Conservation (phyloP, 2,113 vertebrate genomes). For the Pogonocichla stellata region DNA sequence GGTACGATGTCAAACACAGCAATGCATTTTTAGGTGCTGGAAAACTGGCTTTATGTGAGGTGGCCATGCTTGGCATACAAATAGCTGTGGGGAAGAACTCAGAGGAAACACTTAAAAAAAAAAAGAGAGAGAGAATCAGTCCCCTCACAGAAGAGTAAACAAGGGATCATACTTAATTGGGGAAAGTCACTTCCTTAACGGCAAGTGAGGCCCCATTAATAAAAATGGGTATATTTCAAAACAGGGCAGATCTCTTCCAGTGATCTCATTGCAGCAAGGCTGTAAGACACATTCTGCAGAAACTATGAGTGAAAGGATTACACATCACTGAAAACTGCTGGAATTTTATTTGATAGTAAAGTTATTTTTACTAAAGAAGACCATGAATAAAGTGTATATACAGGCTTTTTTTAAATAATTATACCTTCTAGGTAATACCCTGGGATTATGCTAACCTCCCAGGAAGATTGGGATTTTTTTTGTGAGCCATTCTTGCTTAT, state of each 20-base stretch:
- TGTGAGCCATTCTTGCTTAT: background rate
- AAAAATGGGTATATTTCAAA: background rate
- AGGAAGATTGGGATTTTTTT: background rate
- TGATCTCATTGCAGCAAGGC: rapidly evolving
- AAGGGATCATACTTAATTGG: background rate
- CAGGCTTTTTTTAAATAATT: background rate
- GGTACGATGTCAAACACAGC: background rate
- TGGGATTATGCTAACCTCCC: background rate
- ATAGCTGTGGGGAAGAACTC: background rate
- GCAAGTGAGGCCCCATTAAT: background rate
- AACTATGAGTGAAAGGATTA: background rate
- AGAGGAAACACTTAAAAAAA: background rate
- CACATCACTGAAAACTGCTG: background rate
- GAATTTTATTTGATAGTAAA: background rate
- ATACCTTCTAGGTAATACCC: background rate
- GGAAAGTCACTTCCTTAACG: background rate
- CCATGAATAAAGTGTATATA: background rate
- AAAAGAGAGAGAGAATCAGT: background rate
- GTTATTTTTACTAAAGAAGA: background rate
- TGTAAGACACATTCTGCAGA: background rate
- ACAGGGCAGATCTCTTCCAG: background rate
- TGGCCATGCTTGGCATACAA: background rate
- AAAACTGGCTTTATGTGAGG: background rate
- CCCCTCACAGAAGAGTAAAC: background rate
- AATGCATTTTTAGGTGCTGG: background rate